Conservation (phyloP, 1,140 invertebrate genomes). For the Ridgeia piscesae region DNA sequence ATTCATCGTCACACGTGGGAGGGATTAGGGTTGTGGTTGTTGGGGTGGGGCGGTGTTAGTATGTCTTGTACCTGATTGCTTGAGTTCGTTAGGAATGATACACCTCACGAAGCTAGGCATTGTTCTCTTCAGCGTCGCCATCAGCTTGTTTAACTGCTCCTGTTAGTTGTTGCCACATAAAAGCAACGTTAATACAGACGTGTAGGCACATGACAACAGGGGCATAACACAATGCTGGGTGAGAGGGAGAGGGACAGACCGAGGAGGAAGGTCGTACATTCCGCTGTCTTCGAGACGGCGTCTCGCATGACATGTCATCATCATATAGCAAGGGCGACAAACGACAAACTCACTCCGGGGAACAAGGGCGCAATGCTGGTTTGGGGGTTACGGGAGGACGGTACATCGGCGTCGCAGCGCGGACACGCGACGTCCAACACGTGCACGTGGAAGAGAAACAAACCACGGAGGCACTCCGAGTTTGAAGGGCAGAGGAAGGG, state of each 20-base stretch:
- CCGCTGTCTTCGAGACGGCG: background rate
- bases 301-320: background rate
- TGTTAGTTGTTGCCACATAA: background rate
- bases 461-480: background rate
- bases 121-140: constrained; percentile 75
- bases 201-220: background rate
- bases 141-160: constrained; percentile 12
- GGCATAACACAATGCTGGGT: background rate
- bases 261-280: background rate
- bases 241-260: background rate
- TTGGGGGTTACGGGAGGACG: background rate
- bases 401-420: no score
- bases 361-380: background rate
- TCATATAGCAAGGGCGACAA: background rate
- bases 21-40: background rate
- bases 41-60: no score
- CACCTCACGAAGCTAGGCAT: constrained; percentile 99
- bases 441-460: background rate
- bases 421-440: background rate
- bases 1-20: background rate
- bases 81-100: constrained; percentile 99
- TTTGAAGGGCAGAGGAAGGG: background rate
- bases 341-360: background rate
- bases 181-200: background rate
- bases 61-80: constrained; percentile 73